Evolutionary conservation across 2,888 invertebrate species (phyloP).

Genomic region (Ectropis crepuscularia): DNA sequence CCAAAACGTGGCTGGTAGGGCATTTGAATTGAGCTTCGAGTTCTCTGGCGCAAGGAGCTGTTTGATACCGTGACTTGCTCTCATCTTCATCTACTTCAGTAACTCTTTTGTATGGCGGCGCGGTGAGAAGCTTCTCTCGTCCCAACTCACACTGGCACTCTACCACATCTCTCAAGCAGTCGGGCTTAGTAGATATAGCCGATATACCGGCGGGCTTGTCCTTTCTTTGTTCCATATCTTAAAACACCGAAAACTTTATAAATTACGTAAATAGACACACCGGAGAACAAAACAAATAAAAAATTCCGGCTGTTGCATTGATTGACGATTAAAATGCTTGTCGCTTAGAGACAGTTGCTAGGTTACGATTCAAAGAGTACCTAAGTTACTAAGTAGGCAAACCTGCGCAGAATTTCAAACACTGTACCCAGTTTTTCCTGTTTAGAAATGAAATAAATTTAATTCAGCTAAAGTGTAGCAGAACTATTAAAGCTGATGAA

Average conservation of each 20-base stretch:
- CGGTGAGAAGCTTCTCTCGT: slow-evolving; percentile 75
- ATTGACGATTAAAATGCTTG: slow-evolving; percentile 44
- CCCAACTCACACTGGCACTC: slow-evolving; percentile 77
- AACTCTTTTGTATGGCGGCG: slow-evolving; percentile 68
- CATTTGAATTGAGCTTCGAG: slow-evolving; percentile 65
- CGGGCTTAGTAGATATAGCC: slow-evolving; percentile 50
- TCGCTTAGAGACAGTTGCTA: slow-evolving; percentile 60
- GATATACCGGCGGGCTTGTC: slow-evolving; percentile 56
- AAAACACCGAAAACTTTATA: slow-evolving; percentile 11
- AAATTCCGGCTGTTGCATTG: slow-evolving; percentile 34
- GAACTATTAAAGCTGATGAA: slow-evolving; percentile 28
- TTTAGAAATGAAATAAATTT: slow-evolving; percentile 14
- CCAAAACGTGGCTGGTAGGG: slow-evolving; percentile 71
- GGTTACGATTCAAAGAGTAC: slow-evolving; percentile 29
- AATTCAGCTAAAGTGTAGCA: slow-evolving; percentile 7
- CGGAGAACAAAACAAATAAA: slow-evolving; percentile 33
- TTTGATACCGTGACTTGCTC: slow-evolving; percentile 59
- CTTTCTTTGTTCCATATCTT: neutral
- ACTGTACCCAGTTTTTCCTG: neutral
- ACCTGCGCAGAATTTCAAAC: too few species aligned
- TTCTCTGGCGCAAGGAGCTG: slow-evolving; percentile 71
- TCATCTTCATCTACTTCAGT: slow-evolving; percentile 55
- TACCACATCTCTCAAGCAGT: slow-evolving; percentile 57
- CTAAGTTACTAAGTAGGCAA: too few species aligned
- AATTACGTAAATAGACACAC: slow-evolving; percentile 1